Evolutionary conservation across 2,113 vertebrate species (phyloP), one percentile per base, ranked within the genome.

Genomic region (Cephalopholis sonnerati): DNA sequence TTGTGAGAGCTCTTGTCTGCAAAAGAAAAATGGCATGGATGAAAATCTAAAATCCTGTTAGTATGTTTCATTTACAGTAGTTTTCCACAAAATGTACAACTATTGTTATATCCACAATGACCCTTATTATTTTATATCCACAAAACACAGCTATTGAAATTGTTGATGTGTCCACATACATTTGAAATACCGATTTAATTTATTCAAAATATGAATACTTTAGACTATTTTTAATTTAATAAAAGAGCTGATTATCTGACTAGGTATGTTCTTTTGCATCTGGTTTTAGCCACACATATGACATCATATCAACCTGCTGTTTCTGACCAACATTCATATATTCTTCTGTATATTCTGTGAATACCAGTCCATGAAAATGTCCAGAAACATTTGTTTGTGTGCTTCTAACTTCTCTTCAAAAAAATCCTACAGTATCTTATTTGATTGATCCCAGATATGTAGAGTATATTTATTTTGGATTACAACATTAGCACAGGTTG

Each of bases 1-100:
- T 57, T 27, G 92, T 91, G 2, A 96, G 91, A 5, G 24, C 36
- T 80, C 93, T 89, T 44, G 84, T 84, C 95, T 95, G 92, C n/a
- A 88, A 93, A 81, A 77, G 1, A 90, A 74, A 12, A 58, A 76
- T 18, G 2, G 65, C 18, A 73, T 58, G 5, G 9, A 58, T n/a
- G 54, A 22, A 55, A 66, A 50, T 25, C 25, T 36, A 11, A 57
- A 41, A 13, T 71, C 0, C 73, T n/a, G 18, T 75, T 46, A 68
- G 6, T 27, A 24, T 7, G 12, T 46, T 54, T 61, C 24, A 41
- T 12, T 44, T 44, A 44, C 3, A 44, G n/a, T 9, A 10, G 4
- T 77, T 44, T 48, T 41, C 27, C 0, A 41, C 15, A 70, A 22
- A 29, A 48, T 29, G 2, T 13, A 18, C 17, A 24, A 24, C 8